Conservation (phyloP, 2,113 vertebrate genomes). For the Dendrocopos noguchii region DNA sequence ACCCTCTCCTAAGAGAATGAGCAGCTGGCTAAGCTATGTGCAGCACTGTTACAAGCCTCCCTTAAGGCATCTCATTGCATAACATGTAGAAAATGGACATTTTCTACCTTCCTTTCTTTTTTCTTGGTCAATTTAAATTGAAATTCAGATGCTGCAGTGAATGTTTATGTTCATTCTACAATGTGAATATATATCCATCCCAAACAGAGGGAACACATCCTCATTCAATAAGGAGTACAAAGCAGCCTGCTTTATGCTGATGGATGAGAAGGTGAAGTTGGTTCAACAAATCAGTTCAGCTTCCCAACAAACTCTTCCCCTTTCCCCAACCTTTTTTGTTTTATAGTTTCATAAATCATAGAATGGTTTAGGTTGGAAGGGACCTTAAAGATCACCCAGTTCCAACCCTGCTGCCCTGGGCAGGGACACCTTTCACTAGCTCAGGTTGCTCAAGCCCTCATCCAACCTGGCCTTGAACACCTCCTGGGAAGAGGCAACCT, state of each 20-base stretch:
- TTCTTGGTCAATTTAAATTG: neutral
- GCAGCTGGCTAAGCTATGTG: neutral
- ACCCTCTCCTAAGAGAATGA: slow-evolving; percentile 1
- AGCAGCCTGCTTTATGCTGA: neutral
- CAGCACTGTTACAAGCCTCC: neutral
- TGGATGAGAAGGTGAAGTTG: neutral
- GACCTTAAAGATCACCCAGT: too few species aligned
- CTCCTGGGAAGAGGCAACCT: too few species aligned
- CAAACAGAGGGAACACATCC: neutral
- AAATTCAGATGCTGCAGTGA: neutral
- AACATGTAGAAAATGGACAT: neutral
- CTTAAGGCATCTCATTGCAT: neutral
- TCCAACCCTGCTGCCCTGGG: too few species aligned
- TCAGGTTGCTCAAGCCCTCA: too few species aligned
- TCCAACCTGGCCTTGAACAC: too few species aligned
- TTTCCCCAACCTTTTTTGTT: too few species aligned
- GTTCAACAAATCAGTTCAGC: neutral
- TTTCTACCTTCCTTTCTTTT: neutral
- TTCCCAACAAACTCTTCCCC: neutral
- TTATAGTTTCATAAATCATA: too few species aligned
- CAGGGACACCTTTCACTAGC: too few species aligned
- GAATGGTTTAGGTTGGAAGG: too few species aligned
- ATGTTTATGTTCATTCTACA: neutral
- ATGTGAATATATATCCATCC: neutral
- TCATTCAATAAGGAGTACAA: neutral